Evolutionary conservation across 2,888 invertebrate genomes (phyloP), one percentile per base, ranked within the genome.

Genomic region (Timandra comae): DNA sequence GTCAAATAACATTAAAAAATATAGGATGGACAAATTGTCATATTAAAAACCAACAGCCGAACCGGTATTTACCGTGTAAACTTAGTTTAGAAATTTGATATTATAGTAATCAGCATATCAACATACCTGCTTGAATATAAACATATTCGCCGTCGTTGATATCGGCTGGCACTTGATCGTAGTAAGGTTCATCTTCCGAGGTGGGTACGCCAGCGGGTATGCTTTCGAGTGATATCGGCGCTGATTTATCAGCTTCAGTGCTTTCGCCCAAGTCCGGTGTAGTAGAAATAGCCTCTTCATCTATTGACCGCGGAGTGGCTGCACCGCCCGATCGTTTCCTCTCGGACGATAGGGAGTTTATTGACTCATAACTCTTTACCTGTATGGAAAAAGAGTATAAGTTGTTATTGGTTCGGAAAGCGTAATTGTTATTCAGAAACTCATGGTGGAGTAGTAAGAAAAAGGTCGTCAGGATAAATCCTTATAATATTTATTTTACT

Each of bases 101-200:
- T 13, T 29, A 26, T 12, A 11, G 7, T 13, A 11, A 9, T 8
- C 13, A n/a, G 10, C 3, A 10, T n/a, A 29, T 49, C 30, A 60
- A 66, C 53, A 80, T 76, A 74, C 91, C 90, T 35, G 91, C 90
- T 80, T 91, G 91, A 41, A 93, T 90, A 56, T 91, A 91, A 46
- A 92, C 91, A 63, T 92, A 92, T 82, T 93, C 92, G 32, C 92
- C 92, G 48, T 90, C 90, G 44, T 86, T 87, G 28, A 87, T 85
- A 44, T 91, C 92, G 28, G 89, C 80, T 1, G 92, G 91, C 29
- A 92, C 92, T 62, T 90, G 90, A 56, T 92, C 92, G 54, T 92
- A 92, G 54, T 90, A 91, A 0, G 91, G 92, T 56, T 92, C 92
- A 49, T 90, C 89, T 35, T 86, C 85, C 2, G 63, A 48, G 3